Evolutionary conservation across 2,888 invertebrate species (phyloP), one percentile per base, ranked within the genome.

Genomic region (Heliothis peltigera): DNA sequence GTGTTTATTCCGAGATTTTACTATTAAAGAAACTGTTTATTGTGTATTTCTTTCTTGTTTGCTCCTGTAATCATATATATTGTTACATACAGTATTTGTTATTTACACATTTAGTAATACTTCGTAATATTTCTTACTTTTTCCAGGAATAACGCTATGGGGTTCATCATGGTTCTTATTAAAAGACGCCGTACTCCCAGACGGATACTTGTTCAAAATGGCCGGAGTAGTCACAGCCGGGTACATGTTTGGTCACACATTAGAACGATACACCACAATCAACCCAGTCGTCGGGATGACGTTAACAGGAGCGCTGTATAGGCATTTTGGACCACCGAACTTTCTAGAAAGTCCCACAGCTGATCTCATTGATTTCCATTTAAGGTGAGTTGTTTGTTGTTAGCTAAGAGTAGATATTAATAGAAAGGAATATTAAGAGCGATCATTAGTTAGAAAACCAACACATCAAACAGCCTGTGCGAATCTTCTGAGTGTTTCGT

Each of bases 261-360:
- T 95, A 52, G 94, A 94, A 77, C 84, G 93, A 77, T 92, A 88
- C 70, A 94, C 94, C 43, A 91, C 91, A 39, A 79, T 95, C 57
- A 89, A 89, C 71, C 87, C 93, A 17, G 87, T 93, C 7, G 91
- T 94, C 12, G 94, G 94, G 8, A 95, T 95, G 95, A 92, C 93
- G 25, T 77, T 95, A 51, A 85, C 88, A 39, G 95, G 95, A 59
- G 92, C 89, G 15, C 75, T 94, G 25, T 93, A 87, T 71, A 92
- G 93, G 85, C 87, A 89, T 72, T 86, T 92, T 35, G 89, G 89
- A 17, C 82, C 90, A 44, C 80, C 82, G 39, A 92, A 87, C 76
- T 90, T 91, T 73, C 83, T 94, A 69, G 87, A 90, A 51, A 84
- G 91, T 73, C 84, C 91, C 39, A 65, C 81, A 32, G 93, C 93